Base-by-base conservation (phyloP, 2,888 invertebrate species). In the Ectemnius lituratus region DNA sequence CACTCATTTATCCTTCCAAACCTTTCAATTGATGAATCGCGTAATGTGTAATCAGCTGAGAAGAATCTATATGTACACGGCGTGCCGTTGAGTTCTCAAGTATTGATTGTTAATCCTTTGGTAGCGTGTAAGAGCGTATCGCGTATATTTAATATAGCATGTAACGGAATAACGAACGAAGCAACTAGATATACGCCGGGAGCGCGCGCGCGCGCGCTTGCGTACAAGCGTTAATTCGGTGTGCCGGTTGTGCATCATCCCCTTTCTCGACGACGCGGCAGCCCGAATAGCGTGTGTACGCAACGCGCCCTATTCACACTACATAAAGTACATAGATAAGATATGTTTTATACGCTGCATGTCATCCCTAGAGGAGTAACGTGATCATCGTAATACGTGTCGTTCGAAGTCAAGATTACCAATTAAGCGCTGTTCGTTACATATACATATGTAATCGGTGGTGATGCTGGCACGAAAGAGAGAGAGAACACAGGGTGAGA, bases 311-410 rank as follows among this genome's bases (percentile, higher is more conserved):
- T 70, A 61, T 60, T 64, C 64, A 81, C 76, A 80, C 72, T 68
- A 80, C 77, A 80, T 68, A 84, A 80, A 86, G 8, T 79, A 79
- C 81, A 83, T 84, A 87, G 84, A 87, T 86, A 85, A 88, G 85
- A 87, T 90, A 89, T 90, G 89, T 90, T 90, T 90, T 90, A 88
- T 90, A 90, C 90, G 90, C 89, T 88, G 87, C 86, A 88, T 90
- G 88, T 90, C 86, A 87, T 88, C 86, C 76, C 79, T 88, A 87
- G 84, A 78, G 80, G 81, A 86, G 74, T 84, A 82, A 85, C 82
- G 81, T 84, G 86, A 88, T 84, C 84, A 85, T 84, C 76, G 79
- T 85, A 82, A 79, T 8, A 82, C 66, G 75, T 83, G 81, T 88
- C 82, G 80, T 85, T 79, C 76, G 81, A 81, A 83, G 75, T 79